phyloP scores from a whole-genome alignment of 2,797 vertebrate genomes.

The Lagorchestes hirsutus region DNA sequence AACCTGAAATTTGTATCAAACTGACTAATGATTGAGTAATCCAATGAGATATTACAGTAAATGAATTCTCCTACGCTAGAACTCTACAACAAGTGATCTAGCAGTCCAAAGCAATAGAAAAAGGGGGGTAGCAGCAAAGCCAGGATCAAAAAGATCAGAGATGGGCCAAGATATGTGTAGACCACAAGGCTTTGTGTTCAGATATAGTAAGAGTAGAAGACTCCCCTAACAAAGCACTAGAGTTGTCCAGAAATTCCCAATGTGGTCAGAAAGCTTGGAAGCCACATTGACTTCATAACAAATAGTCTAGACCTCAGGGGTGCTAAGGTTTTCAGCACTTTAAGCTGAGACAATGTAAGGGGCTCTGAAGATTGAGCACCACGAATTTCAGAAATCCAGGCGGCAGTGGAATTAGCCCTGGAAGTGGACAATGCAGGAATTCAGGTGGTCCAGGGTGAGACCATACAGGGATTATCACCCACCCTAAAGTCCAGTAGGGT shows the following conservation, averaged over 20 bases:
- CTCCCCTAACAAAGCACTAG: background rate
- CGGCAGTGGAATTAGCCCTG: background rate
- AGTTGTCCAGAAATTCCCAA: background rate
- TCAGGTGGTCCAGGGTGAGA: background rate
- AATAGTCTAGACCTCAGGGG: background rate
- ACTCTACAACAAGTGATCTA: too few relatives aligned
- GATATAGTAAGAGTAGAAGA: background rate
- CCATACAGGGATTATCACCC: background rate
- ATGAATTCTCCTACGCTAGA: background rate
- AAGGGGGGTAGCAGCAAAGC: too few relatives aligned
- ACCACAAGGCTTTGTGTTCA: background rate
- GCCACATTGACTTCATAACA: background rate
- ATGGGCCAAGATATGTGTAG: too few relatives aligned
- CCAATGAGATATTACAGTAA: background rate
- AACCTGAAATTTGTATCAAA: too few relatives aligned
- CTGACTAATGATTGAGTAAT: background rate
- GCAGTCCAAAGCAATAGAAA: too few relatives aligned
- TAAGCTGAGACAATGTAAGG: background rate
- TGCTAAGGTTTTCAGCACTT: background rate
- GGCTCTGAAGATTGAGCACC: background rate
- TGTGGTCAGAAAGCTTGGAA: background rate
- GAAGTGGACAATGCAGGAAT: background rate
- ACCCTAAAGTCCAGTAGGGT: background rate
- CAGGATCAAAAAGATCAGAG: too few relatives aligned
- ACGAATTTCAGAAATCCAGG: background rate